phyloP scores from a whole-genome alignment of 1,140 invertebrate species.

The Papilio polytes region DNA sequence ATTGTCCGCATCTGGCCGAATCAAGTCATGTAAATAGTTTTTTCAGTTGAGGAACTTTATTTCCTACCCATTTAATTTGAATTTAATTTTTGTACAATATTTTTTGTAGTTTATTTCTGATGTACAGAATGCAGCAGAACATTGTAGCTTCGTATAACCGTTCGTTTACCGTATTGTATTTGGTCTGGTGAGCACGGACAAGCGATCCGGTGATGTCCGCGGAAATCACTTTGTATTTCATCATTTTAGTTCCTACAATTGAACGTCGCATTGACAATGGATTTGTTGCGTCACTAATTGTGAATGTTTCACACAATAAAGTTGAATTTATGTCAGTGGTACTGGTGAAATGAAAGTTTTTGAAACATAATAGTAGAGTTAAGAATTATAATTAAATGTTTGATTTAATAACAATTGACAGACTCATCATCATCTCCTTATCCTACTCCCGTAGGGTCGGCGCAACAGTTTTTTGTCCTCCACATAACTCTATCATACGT shows the following conservation, averaged over 20 bases:
- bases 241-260: slow-evolving; percentile 28
- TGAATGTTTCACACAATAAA: slow-evolving; percentile 14
- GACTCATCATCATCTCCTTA: no score
- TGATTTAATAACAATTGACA: background rate
- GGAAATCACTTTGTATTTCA: slow-evolving; percentile 31
- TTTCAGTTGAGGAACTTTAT: no score
- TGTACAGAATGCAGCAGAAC: slow-evolving; percentile 11
- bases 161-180: slow-evolving; percentile 61
- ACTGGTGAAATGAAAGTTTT: slow-evolving; percentile 1
- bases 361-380: background rate
- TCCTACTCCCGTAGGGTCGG: no score
- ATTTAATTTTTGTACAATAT: no score
- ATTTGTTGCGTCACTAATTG: slow-evolving; percentile 30
- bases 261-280: slow-evolving; percentile 35
- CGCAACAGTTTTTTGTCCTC: no score
- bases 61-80: no score
- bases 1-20: no score
- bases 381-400: background rate
- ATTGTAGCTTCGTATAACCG: slow-evolving; percentile 34
- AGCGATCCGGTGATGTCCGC: slow-evolving; percentile 43
- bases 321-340: background rate
- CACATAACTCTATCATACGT: no score
- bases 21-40: no score
- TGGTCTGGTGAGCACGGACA: slow-evolving; percentile 58
- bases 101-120: no score